A percentile compares a stretch with the other conserved stretches of the same genome.
These are phyloP conservation scores for Proisotoma minuta DNA, from an alignment of 2,888 invertebrate genomes.

Conservation along the genomic window DNA sequence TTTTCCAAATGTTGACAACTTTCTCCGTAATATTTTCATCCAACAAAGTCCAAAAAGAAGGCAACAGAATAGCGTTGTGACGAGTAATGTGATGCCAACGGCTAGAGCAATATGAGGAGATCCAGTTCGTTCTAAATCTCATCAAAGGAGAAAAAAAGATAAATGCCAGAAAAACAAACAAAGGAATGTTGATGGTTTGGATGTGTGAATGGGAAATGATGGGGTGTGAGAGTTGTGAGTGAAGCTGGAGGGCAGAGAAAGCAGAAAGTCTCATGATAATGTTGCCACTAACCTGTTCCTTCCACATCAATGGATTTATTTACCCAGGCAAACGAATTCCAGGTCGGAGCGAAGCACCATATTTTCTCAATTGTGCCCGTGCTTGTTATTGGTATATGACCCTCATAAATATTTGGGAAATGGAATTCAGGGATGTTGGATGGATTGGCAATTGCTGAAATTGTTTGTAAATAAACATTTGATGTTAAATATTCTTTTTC, in stretches of 20 bases:
- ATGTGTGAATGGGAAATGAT: neutral
- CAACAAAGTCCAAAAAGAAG: constrained; percentile 25
- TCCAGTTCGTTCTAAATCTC: neutral
- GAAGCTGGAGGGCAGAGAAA: constrained; percentile 3
- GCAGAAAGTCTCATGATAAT: neutral
- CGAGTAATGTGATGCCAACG: constrained; percentile 24
- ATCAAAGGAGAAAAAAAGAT: neutral
- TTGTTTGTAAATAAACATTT: neutral
- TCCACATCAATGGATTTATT: constrained; percentile 23
- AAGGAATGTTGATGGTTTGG: neutral
- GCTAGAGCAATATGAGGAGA: constrained; percentile 24
- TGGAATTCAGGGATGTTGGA: neutral
- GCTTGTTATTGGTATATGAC: constrained; percentile 19
- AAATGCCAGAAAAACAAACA: neutral
- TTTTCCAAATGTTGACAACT: constrained; percentile 12
- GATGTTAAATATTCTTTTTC: too few species aligned
- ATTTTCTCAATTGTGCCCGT: constrained; percentile 22
- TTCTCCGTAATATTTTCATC: constrained; percentile 22
- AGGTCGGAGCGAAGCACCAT: constrained; percentile 37
- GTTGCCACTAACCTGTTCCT: constrained; percentile 16
- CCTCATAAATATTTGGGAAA: constrained; percentile 17
- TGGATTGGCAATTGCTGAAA: constrained; percentile 1
- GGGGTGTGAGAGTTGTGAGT: neutral
- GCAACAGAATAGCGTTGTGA: constrained; percentile 21
- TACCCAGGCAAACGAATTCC: constrained; percentile 35